Base-by-base conservation (phyloP, 2,113 vertebrate genomes). In the Cisticola juncidis region DNA sequence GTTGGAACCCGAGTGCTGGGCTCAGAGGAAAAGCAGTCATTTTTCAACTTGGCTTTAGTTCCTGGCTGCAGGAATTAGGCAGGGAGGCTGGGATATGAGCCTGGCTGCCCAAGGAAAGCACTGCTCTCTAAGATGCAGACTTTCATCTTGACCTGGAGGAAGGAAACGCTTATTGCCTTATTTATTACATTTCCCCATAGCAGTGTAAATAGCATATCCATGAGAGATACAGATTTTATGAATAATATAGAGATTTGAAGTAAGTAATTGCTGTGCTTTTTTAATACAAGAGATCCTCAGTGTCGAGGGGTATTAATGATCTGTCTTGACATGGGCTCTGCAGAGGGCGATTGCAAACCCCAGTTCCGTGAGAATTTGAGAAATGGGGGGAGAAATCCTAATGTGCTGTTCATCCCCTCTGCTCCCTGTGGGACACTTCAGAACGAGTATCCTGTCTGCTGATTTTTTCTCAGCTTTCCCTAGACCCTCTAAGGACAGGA, bases 191-290 rank as follows among this genome's bases (percentile, higher is more conserved):
- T 96, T 98, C 97, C 96, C 23, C 21, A 35, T 35, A 79, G 92
- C 81, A 88, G 94, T 58, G 91, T 95, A 96, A 98, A 97, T 97
- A 95, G 64, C 91, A 61, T 96, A 94, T 97, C 96, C 58, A 72
- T 94, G 98, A 97, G 93, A 97, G 95, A 96, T 97, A 96, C 33
- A 72, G 88, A 88, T 90, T 89, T 96, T 96, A 97, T 97, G 92
- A 98, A 98, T 97, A 97, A 97, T 97, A 96, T 40, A 97, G 81
- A 88, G 58, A 92, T 81, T 83, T 93, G 88, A 88, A 91, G 87
- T 94, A 93, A 97, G 93, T 96, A 93, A 92, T 88, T 85, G 77
- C 78, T 48, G 61, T 70, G 62, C 90, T 96, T 97, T 93, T 97
- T 97, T 96, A 96, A 97, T 71, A 81, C 36, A 79, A 88, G 83